Base-by-base conservation (phyloP, 53 echinoderm and acorn worm species). In the Echinarachnius parma region DNA sequence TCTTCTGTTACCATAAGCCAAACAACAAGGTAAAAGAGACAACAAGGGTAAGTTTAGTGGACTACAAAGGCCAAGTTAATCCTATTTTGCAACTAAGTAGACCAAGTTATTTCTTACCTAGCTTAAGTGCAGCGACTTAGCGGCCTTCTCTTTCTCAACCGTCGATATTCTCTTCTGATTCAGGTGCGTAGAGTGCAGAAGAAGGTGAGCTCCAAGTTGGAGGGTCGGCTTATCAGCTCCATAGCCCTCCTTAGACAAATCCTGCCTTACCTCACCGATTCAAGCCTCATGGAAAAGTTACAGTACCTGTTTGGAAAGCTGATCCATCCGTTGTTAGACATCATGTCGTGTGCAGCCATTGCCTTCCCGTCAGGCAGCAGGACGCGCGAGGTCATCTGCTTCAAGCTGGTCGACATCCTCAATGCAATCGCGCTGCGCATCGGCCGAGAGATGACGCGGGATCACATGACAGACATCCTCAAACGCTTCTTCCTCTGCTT, bases 401-500 rank as follows among this genome's bases (percentile, higher is more conserved):
- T 80, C 84, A 94, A 94, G 53, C 78, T 94, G 22, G 90, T 94
- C 20, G 95, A 86, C 28, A 75, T 84, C 21, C 84, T 94, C 53
- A 94, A 86, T 29, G 54, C 78, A 5, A 59, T 94, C 5, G 84
- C 90, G 4, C 66, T 84, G 48, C 80, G 90, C 20, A 81, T 94
- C 23, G 95, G 95, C 32, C 86, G 95, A 1, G 95, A 94, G 81
- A 87, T 84, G 86, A 82, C 86, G 19, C 64, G 95, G 10, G 90
- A 90, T 31, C 76, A 87, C 78, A 87, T 95, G 79, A 95, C 82
- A 5, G 62, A 61, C 3, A 50, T 91, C 10, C 84, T 95, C 23
- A 87, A 95, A 55, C 82, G 87, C 39, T 95, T 95, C 82, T 95
- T 95, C 58, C 77, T 90, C 30, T 87, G 95, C 36, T 95, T 95